Percentiles rank a stretch among this genome's conserved stretches.
Evolutionary conservation across 2,797 vertebrate species (phyloP).

Genomic region (Pristis pectinata): DNA sequence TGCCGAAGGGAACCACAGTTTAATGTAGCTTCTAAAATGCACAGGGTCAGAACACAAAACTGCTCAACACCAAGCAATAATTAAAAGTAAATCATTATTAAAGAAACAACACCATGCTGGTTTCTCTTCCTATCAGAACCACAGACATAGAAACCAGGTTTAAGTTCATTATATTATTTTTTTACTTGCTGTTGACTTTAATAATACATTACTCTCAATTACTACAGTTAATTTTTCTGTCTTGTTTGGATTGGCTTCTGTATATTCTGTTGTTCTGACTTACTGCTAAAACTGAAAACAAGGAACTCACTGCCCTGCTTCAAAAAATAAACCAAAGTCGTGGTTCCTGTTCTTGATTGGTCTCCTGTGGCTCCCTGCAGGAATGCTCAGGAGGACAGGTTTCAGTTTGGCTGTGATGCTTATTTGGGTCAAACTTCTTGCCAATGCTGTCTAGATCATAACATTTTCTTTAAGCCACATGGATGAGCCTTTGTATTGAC

Average conservation of each 20-base stretch:
- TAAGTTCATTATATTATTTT: not conserved
- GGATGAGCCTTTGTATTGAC: no score
- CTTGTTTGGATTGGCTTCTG: not conserved
- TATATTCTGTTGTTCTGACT: not conserved
- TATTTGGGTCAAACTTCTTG: not conserved
- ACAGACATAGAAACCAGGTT: not conserved
- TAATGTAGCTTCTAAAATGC: not conserved
- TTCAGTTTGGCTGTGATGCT: not conserved
- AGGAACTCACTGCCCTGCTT: not conserved
- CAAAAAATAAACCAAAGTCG: not conserved
- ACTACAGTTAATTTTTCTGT: not conserved
- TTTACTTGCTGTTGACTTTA: not conserved
- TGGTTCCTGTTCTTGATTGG: not conserved
- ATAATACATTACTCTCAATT: not conserved
- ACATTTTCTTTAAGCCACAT: no score
- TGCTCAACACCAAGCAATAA: not conserved
- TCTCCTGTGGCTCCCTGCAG: not conserved
- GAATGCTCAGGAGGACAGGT: not conserved
- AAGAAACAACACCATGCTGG: not conserved
- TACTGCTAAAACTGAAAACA: not conserved
- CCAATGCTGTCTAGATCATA: not conserved
- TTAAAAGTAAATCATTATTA: not conserved
- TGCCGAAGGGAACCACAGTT: not conserved
- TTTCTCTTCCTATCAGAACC: not conserved
- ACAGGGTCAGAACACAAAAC: not conserved